phyloP scores from a whole-genome alignment of 2,113 vertebrate species.

The Charina bottae region DNA sequence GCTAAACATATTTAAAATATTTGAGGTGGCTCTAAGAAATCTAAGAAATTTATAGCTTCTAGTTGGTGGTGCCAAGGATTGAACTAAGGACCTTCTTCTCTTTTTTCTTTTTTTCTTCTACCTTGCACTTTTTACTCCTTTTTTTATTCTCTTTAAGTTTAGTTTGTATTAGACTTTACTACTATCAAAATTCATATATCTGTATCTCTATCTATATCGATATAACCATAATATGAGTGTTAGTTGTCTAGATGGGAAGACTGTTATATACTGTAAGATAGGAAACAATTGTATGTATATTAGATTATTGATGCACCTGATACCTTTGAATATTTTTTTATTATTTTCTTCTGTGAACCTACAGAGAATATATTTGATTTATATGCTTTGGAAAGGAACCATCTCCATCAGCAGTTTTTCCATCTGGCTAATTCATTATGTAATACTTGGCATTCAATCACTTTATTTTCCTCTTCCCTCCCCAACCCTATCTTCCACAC shows the following conservation, averaged over 20 bases:
- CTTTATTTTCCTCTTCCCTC: background rate
- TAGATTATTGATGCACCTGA: constrained; percentile 37
- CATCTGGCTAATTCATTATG: background rate
- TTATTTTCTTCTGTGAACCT: constrained; percentile 35
- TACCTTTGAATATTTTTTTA: constrained; percentile 42
- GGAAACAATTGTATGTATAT: constrained; percentile 32
- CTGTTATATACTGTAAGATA: constrained; percentile 27
- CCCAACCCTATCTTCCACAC: background rate
- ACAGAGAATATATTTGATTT: constrained; percentile 49
- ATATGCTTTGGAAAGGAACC: constrained; percentile 52
- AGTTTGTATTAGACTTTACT: too few relatives aligned
- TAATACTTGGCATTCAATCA: background rate
- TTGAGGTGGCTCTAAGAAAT: too few relatives aligned
- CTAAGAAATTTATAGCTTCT: too few relatives aligned
- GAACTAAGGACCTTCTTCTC: too few relatives aligned
- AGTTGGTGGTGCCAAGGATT: too few relatives aligned
- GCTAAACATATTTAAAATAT: too few relatives aligned
- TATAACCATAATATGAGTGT: background rate
- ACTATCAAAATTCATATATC: background rate
- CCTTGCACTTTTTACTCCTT: too few relatives aligned
- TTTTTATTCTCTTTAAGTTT: too few relatives aligned
- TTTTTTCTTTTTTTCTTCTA: too few relatives aligned
- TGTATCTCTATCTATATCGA: background rate
- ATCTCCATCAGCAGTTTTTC: background rate
- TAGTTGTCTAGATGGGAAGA: background rate